These are phyloP conservation scores for Escarpia spicata DNA, from an alignment of 2,888 invertebrate species.

Conservation along the genomic window DNA sequence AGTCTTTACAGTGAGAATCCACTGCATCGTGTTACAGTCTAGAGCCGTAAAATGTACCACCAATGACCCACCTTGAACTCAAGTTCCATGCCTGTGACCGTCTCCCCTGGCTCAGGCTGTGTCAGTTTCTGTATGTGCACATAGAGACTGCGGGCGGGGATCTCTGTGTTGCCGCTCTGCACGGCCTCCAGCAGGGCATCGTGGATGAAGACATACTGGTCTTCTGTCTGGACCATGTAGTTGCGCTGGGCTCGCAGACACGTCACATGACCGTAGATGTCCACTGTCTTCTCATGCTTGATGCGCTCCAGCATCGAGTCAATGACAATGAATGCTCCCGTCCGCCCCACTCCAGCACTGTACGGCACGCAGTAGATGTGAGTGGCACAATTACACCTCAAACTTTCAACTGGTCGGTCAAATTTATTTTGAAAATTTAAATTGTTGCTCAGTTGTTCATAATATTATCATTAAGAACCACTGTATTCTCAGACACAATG, in stretches of 20 bases:
- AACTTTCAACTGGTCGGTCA: not conserved
- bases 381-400: not conserved
- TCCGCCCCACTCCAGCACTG: conserved; percentile 76
- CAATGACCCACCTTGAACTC: conserved; percentile 57
- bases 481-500: too few relatives aligned
- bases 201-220: conserved; percentile 99
- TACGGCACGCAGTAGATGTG: conserved; percentile 48
- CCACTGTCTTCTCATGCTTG: conserved; percentile 96
- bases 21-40: too few relatives aligned
- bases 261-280: conserved; percentile 98
- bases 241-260: conserved; percentile 96
- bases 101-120: conserved; percentile 72
- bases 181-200: conserved; percentile 96
- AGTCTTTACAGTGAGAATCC: too few relatives aligned
- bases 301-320: conserved; percentile 98
- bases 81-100: conserved; percentile 63
- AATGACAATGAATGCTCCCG: conserved; percentile 78
- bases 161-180: conserved; percentile 95
- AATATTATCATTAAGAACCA: too few relatives aligned
- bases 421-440: not conserved
- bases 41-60: not conserved
- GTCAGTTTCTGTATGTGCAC: conserved; percentile 94
- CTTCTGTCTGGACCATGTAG: conserved; percentile 98
- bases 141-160: conserved; percentile 92
- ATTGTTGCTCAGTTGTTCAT: not conserved